Base-by-base conservation (phyloP, 92 coral and sea anemone genomes). In the Phenganax marumi region DNA sequence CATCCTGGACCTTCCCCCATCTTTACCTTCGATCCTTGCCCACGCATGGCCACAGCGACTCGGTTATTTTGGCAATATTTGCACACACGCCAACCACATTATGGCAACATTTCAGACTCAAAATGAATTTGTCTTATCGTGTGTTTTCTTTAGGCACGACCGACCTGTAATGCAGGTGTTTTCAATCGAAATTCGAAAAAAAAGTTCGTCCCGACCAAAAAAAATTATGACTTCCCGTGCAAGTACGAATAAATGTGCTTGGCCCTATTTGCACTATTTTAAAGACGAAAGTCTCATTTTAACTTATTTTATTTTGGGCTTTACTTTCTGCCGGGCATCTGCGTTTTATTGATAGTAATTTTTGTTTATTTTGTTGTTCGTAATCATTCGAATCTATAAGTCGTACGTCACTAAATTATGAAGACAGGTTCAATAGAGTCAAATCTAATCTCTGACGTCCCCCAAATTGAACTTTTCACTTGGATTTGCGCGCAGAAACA, bases 71-170 rank as follows among this genome's bases (percentile, higher is more conserved):
- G 0, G 16, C 8, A 66, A 33, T 66, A 23, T 66, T 66, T 66
- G 72, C 5, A 66, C 72, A 33, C 72, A 66, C 48, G 72, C 72
- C 49, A 66, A 66, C 72, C 50, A 66, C 49, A 66, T 66, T 66
- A 66, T 66, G 72, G n/a, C 72, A 17, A 49, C 26, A 12, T 66
- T 25, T 25, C 72, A 66, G 24, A 64, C 23, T 66, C n/a, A 66
- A 66, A 25, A 66, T 66, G 72, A 66, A 66, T 66, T 66, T 62
- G 26, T 66, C 72, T 66, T 66, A 66, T 66, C 72, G 43, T n/a
- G 43, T 66, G 17, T 66, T 66, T 66, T 12, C 72, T 24, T 24
- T 66, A 48, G 24, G 24, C 72, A 23, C 48, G 48, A 66, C 49
- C 72, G 72, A 66, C 43, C 33, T 49, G 18, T 9, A 16, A 10